These are phyloP conservation scores for Heterotilapia buettikoferi DNA, from an alignment of 2,113 vertebrate genomes.

Conservation along the genomic window DNA sequence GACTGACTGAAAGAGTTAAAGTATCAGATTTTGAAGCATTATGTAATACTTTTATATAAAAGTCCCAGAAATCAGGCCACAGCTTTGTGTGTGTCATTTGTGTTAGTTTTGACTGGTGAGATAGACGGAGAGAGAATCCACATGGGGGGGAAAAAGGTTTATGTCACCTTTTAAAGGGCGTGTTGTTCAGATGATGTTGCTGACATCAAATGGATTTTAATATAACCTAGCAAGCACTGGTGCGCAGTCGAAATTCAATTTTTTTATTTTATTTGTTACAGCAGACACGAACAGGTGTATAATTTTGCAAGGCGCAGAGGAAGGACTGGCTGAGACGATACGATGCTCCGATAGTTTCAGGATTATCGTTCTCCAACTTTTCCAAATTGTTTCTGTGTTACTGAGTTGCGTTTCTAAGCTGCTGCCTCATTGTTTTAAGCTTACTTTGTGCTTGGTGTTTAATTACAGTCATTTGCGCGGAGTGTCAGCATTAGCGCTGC, in stretches of 20 bases:
- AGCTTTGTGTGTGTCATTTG: background rate
- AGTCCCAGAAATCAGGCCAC: background rate
- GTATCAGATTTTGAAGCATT: background rate
- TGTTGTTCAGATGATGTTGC: background rate
- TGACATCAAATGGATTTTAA: background rate
- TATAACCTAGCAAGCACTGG: background rate
- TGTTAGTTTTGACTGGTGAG: background rate
- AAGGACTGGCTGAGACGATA: background rate
- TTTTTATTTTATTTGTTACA: background rate
- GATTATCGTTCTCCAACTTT: conserved; percentile 44
- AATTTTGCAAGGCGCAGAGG: background rate
- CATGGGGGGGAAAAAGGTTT: accelerated
- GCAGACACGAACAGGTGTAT: background rate
- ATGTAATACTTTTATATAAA: background rate
- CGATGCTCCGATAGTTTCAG: background rate
- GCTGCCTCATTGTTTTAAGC: conserved; percentile 55
- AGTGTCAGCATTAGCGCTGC: conserved; percentile 53
- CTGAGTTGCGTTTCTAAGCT: conserved; percentile 31
- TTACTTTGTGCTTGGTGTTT: conserved; percentile 53
- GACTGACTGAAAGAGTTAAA: background rate
- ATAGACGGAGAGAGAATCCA: background rate
- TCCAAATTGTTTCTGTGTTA: conserved; percentile 33
- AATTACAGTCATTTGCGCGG: conserved; percentile 73
- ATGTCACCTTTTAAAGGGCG: background rate
- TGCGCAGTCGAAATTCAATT: background rate